phyloP scores from a whole-genome alignment of 2,888 invertebrate species.

The Nebria brevicollis region DNA sequence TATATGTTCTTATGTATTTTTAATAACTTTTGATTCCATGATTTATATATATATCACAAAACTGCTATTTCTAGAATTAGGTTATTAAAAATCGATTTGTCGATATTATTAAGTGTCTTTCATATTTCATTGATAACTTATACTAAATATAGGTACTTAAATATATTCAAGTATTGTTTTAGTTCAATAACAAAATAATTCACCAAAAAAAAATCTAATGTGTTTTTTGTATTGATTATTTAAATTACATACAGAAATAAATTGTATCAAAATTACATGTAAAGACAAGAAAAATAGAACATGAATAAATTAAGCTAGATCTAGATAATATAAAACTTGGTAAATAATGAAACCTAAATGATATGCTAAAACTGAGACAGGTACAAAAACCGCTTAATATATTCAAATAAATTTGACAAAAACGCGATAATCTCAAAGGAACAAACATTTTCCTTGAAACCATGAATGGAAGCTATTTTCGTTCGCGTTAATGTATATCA shows the following conservation, averaged over 20 bases:
- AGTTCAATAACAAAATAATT: not conserved
- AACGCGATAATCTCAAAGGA: not conserved
- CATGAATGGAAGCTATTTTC: not conserved
- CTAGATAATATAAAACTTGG: too few species aligned
- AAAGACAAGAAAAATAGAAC: too few species aligned
- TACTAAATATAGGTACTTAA: not conserved
- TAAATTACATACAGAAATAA: too few species aligned
- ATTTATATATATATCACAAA: not conserved
- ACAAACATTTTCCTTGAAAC: not conserved
- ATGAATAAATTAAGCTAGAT: too few species aligned
- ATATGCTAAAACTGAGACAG: not conserved
- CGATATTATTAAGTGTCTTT: not conserved
- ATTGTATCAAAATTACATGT: too few species aligned
- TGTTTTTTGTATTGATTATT: too few species aligned
- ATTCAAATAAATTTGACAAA: not conserved
- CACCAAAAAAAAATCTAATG: not conserved
- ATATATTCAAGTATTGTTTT: not conserved
- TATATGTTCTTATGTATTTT: not conserved
- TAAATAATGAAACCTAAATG: not conserved
- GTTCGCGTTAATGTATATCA: not conserved
- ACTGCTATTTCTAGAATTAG: not conserved
- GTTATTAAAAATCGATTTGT: not conserved
- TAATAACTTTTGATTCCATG: not conserved
- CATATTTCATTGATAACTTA: not conserved
- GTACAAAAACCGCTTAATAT: not conserved